A percentile compares a stretch with the other conserved stretches of the same genome.
phyloP scores from a whole-genome alignment of 2,888 invertebrate species.

The Rhabditoides inermis region DNA sequence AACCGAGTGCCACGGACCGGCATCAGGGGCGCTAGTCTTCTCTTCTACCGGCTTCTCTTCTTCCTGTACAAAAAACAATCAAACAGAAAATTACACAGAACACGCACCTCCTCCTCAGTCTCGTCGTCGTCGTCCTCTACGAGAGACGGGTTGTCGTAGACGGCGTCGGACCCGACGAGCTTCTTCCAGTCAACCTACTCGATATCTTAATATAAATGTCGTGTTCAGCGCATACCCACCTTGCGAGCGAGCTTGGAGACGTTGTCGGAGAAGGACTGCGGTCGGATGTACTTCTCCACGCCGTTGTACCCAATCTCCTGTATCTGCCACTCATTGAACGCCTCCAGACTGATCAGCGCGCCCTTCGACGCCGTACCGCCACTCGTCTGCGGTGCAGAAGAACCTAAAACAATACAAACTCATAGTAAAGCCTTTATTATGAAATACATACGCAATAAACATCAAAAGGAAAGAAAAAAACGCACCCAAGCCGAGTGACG shows the following conservation, averaged over 20 bases:
- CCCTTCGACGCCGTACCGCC: too few species aligned
- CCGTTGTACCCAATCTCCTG: constrained; percentile 46
- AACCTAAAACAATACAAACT: too few species aligned
- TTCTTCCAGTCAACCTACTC: constrained; percentile 44
- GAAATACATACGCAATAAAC: too few species aligned
- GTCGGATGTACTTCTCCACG: constrained; percentile 41
- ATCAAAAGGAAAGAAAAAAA: too few species aligned
- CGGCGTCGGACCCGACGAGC: constrained; percentile 26
- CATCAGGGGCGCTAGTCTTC: constrained; percentile 28
- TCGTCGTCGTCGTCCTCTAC: constrained; percentile 4
- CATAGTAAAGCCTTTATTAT: too few species aligned
- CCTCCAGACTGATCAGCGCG: constrained; percentile 17
- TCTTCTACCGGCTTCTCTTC: constrained; percentile 6
- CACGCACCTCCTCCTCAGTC: constrained; percentile 8
- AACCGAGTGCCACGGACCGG: constrained; percentile 49
- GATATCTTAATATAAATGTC: too few species aligned
- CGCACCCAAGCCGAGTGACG: too few species aligned
- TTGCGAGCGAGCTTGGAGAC: constrained; percentile 33
- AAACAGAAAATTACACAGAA: background rate
- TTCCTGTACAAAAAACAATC: constrained; percentile 1
- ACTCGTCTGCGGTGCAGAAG: too few species aligned
- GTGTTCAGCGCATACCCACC: too few species aligned
- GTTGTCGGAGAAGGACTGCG: constrained; percentile 37
- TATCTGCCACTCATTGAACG: constrained; percentile 40
- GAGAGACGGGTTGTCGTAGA: constrained; percentile 17